These are phyloP conservation scores for Apodemia mormo DNA, from an alignment of 2,888 invertebrate species.

Conservation along the genomic window DNA sequence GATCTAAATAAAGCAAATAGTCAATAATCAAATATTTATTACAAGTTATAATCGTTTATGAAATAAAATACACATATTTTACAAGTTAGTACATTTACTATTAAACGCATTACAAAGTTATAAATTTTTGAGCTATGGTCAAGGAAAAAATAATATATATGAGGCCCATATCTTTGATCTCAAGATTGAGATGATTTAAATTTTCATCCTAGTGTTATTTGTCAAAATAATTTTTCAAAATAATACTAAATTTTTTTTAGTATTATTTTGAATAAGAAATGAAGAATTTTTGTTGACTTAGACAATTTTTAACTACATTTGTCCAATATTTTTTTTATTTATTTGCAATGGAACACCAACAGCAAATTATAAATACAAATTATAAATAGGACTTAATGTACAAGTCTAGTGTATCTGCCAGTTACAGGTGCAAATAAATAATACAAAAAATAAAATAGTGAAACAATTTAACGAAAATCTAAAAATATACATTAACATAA, in stretches of 20 bases:
- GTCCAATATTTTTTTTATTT: neutral
- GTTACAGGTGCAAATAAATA: no score
- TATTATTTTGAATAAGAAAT: neutral
- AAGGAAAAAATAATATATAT: neutral
- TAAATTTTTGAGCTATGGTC: neutral
- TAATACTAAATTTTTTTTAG: neutral
- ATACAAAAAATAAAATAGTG: no score
- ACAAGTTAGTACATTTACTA: conserved; percentile 1
- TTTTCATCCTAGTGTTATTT: neutral
- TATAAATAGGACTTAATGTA: neutral
- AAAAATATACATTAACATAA: no score
- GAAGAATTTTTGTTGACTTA: neutral
- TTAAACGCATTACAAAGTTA: neutral
- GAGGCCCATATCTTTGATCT: neutral
- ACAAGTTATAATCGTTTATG: neutral
- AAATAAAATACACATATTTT: conserved; percentile 5
- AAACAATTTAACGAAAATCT: no score
- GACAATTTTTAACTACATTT: conserved; percentile 2
- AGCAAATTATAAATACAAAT: neutral
- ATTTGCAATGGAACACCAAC: neutral
- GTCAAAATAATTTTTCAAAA: no score
- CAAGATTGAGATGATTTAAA: conserved; percentile 2
- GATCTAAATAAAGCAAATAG: no score
- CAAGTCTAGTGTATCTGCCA: no score
- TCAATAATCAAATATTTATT: neutral